Evolutionary conservation across 1,140 invertebrate species (phyloP).

Genomic region (Bombus terrestris): DNA sequence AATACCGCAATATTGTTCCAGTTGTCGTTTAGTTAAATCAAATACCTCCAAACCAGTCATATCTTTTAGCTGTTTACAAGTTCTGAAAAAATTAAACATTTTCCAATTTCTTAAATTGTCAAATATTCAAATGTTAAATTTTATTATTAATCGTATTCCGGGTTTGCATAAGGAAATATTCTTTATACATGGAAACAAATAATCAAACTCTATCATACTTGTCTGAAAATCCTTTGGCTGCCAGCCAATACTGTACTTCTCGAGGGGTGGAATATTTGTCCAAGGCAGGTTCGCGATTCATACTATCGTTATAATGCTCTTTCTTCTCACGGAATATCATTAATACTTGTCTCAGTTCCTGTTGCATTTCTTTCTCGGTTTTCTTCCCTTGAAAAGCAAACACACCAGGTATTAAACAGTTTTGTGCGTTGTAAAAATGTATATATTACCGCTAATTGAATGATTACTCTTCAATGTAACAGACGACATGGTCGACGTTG

Average conservation of each 20-base stretch:
- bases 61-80: constrained; percentile 86
- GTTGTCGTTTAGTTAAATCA: constrained; percentile 84
- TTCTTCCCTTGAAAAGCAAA: constrained; percentile 62
- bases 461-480: constrained; percentile 63
- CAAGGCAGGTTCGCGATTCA: constrained; percentile 86
- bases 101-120: background rate
- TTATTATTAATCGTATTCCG: background rate
- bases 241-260: constrained; percentile 90
- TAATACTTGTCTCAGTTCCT: constrained; percentile 88
- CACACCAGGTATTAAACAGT: background rate
- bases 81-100: constrained; percentile 70
- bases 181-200: no score
- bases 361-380: constrained; percentile 84
- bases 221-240: constrained; percentile 88
- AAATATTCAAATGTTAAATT: background rate
- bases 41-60: constrained; percentile 89
- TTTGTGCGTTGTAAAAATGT: background rate
- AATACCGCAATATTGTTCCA: constrained; percentile 87
- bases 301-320: constrained; percentile 84
- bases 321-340: constrained; percentile 84
- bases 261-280: constrained; percentile 84
- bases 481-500: constrained; percentile 60
- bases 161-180: background rate
- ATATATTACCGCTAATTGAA: constrained; percentile 49
- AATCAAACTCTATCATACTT: constrained; percentile 66